Base-by-base conservation (phyloP, 2,888 invertebrate genomes). In the Boloria euphrosyne region DNA sequence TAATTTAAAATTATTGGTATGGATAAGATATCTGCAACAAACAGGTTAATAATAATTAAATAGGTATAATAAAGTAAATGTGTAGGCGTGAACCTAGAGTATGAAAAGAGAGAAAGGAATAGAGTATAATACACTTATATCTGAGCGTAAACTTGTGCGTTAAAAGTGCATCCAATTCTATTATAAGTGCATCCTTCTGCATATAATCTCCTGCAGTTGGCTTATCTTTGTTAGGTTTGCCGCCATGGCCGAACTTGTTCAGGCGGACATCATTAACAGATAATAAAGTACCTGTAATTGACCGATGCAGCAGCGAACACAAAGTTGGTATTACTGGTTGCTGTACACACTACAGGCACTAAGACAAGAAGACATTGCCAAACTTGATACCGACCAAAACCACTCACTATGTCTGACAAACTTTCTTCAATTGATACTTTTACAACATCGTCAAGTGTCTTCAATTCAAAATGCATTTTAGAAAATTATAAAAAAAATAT, bases 281-380 rank as follows among this genome's bases (percentile, higher is more conserved):
- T 18, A 14, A 43, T 13, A 18, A 18, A 22, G 67, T 74, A 93
- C 93, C 94, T 93, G 84, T 93, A 91, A 13, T 83, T 75, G 7
- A 89, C 75, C 53, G 81, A 80, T 0, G 85, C 92, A 4, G 93
- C 92, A 0, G 87, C 84, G 75, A 94, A 93, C 38, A 93, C 85
- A 71, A 91, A 94, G 71, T 91, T 89, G n/a, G 89, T 80, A 66
- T 89, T 90, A 73, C 90, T 89, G 13, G 89, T 74, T 4, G 93
- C 90, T 53, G 87, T 85, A 72, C 93, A 85, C 55, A 93, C 70
- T 7, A 93, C 81, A 1, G 93, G 89, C 43, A 93, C n/a, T 51
- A 87, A 78, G 22, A 93, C 83, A 59, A 91, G 78, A 13, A 78
- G 66, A 75, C 87, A 93, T 66, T 86, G 87, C 49, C 78, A 73